A percentile compares a stretch with the other conserved stretches of the same genome.
Conservation (phyloP, 2,113 vertebrate genomes). For the Pelmatolapia mariae region DNA sequence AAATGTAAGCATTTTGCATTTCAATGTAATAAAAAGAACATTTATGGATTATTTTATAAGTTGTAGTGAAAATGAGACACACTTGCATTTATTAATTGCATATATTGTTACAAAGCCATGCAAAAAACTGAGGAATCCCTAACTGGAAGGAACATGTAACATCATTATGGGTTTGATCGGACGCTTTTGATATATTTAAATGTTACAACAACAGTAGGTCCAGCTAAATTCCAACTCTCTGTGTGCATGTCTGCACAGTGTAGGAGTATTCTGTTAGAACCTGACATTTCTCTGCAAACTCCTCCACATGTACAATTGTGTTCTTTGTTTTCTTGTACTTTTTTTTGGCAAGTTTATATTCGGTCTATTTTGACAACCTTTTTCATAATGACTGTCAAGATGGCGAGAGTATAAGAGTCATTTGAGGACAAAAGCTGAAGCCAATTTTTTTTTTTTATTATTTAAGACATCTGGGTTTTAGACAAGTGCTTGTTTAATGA, state of each 20-base stretch:
- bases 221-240: conserved; percentile 28
- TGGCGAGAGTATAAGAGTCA: not conserved
- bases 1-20: not conserved
- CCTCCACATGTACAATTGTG: conserved; percentile 59
- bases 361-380: not conserved
- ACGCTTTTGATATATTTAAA: not conserved
- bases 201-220: not conserved
- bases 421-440: conserved; percentile 4
- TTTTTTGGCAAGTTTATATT: conserved; percentile 30
- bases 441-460: not conserved
- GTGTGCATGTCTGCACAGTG: conserved; percentile 44
- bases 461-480: not conserved
- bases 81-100: not conserved
- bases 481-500: not conserved
- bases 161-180: not conserved
- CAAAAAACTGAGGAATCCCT: not conserved
- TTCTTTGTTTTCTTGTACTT: conserved; percentile 43
- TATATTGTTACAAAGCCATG: not conserved
- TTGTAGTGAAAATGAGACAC: not conserved
- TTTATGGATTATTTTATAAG: not conserved
- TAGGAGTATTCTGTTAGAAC: conserved; percentile 62
- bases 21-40: not conserved
- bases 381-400: not conserved
- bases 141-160: not conserved
- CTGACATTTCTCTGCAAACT: conserved; percentile 55